Evolutionary conservation across 1,140 invertebrate genomes (phyloP).

Genomic region (Solen grandis): DNA sequence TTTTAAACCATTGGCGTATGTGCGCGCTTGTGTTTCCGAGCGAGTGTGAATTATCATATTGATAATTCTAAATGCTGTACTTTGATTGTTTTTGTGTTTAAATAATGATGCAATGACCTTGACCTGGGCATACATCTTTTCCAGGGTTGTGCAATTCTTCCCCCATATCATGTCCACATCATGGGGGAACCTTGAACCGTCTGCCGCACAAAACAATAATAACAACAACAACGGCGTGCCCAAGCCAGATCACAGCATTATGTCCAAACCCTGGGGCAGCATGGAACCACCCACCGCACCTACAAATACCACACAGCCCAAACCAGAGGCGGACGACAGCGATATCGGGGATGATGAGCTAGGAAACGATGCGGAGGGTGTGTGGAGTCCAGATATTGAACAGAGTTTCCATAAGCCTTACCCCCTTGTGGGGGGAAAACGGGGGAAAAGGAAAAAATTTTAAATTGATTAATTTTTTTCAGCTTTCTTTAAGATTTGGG

Average conservation of each 20-base stretch:
- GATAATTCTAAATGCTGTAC: no score
- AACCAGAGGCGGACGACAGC: conserved; percentile 61
- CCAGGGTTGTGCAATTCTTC: conserved; percentile 46
- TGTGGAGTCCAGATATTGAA: conserved; percentile 99
- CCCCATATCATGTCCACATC: conserved; percentile 56
- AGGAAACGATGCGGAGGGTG: conserved; percentile 95
- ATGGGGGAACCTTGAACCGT: conserved; percentile 55
- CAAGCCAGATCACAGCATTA: conserved; percentile 50
- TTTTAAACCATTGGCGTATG: no score
- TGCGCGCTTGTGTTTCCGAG: no score
- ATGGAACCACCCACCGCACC: conserved; percentile 33
- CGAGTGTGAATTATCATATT: no score
- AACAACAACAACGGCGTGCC: conserved; percentile 48
- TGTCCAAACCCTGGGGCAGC: conserved; percentile 73
- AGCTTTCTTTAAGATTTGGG: no score
- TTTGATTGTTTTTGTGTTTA: no score
- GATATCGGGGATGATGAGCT: conserved; percentile 71
- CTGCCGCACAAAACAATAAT: conserved; percentile 24
- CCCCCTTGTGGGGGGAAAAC: no score
- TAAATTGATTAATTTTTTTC: no score
- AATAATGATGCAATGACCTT: no score
- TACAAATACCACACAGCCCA: conserved; percentile 49
- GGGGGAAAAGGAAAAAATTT: no score
- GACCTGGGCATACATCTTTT: no score
- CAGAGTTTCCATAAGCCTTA: conserved; percentile 99